Evolutionary conservation across 2,888 invertebrate genomes (phyloP), one percentile per base, ranked within the genome.

Genomic region (Drosophila longiperda): DNA sequence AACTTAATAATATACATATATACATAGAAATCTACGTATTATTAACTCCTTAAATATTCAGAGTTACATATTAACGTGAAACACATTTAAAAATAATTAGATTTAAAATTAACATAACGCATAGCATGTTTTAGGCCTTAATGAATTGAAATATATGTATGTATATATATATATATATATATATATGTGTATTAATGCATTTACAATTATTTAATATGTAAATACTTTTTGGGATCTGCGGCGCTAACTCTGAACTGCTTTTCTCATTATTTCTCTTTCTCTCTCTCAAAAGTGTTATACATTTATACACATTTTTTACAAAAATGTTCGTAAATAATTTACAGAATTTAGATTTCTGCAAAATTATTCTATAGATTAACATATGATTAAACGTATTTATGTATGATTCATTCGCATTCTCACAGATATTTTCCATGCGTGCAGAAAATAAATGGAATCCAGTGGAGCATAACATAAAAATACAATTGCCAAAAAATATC

Each of bases 1-100:
- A 63, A 75, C 66, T 80, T 77, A 79, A 80, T 29, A 80, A 61
- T 54, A 64, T 62, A 80, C 52, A 78, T 80, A 80, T 78, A 63
- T 80, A 76, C 77, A 78, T 70, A 29, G 36, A 80, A 48, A 70
- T 66, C 52, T 70, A 52, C 55, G 69, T 48, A 48, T 63, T 60
- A 50, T 64, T 52, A 75, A 49, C 67, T 62, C 57, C 50, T 40
- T 45, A 29, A 38, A 23, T 8, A 34, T 32, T 9, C 20, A 29
- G 23, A 68, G 34, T 58, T 33, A 20, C 23, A 40, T 45, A 53
- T 45, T 57, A 29, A 61, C 32, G 50, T 55, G 45, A 48, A 40
- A 32, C 53, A 57, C 20, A 50, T 38, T 49, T 48, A 53, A 17
- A 36, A 33, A 23, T 34, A 17, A 9, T 32, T 75, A 55, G 40